phyloP scores from a whole-genome alignment of 1,140 invertebrate species.

The Heterodera schachtii region DNA sequence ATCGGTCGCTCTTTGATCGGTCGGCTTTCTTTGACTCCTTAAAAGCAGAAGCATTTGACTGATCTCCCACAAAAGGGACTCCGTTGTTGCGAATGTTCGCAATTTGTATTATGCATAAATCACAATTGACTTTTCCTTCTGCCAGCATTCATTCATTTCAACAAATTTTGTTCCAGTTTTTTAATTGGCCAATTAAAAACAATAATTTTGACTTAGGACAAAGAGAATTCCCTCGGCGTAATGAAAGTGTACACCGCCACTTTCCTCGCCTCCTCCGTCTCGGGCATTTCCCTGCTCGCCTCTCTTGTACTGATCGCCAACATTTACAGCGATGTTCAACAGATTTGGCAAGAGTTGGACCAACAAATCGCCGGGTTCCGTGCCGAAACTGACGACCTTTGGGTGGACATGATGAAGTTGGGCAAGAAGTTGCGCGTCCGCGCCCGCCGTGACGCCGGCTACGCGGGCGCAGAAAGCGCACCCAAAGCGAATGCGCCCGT shows the following conservation, averaged over 20 bases:
- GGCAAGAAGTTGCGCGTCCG: slow-evolving; percentile 32
- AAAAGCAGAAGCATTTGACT: no score
- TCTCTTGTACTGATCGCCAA: slow-evolving; percentile 55
- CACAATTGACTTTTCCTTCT: no score
- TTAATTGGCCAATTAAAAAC: no score
- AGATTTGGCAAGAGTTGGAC: slow-evolving; percentile 62
- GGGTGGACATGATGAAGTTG: slow-evolving; percentile 56
- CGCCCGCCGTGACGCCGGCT: slow-evolving; percentile 48
- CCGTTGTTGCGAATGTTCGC: no score
- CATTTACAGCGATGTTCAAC: slow-evolving; percentile 60
- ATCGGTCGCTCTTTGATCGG: neutral
- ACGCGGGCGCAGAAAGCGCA: slow-evolving; percentile 38
- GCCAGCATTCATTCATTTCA: no score
- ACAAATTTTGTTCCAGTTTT: no score
- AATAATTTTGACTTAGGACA: no score
- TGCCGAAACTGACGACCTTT: slow-evolving; percentile 61
- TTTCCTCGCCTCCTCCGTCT: slow-evolving; percentile 63
- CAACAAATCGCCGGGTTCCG: slow-evolving; percentile 58
- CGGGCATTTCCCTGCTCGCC: slow-evolving; percentile 55
- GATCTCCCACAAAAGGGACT: no score
- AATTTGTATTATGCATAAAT: no score
- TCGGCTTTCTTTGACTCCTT: no score
- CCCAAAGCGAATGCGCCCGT: slow-evolving; percentile 7
- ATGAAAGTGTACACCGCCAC: slow-evolving; percentile 65
- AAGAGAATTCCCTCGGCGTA: no score